Evolutionary conservation across 53 echinoderm and acorn worm species (phyloP).

Genomic region (Luidia sarsii): DNA sequence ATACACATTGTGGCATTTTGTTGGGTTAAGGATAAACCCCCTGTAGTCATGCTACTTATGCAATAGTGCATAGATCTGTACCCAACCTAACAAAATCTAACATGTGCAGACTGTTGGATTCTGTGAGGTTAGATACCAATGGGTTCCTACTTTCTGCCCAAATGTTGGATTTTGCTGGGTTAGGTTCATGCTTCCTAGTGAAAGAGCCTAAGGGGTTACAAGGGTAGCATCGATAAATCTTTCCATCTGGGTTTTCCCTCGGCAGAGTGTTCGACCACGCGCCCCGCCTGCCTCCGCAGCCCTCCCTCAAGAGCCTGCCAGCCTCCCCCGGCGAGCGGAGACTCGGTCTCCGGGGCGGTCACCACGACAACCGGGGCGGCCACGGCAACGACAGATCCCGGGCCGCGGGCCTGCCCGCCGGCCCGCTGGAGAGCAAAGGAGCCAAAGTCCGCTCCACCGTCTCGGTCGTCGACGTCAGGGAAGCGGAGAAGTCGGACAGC

Average conservation of each 20-base stretch:
- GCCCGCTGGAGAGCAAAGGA: neutral
- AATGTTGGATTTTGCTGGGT: too few relatives aligned
- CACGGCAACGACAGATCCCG: slow-evolving; percentile 14
- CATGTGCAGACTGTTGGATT: too few relatives aligned
- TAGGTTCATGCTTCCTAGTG: too few relatives aligned
- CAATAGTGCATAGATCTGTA: too few relatives aligned
- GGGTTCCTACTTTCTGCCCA: too few relatives aligned
- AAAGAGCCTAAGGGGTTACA: too few relatives aligned
- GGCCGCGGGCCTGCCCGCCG: neutral
- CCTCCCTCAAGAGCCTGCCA: slow-evolving; percentile 35
- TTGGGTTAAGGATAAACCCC: too few relatives aligned
- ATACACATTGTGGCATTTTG: too few relatives aligned
- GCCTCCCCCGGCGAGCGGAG: slow-evolving; percentile 12
- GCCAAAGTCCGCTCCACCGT: slow-evolving; percentile 37
- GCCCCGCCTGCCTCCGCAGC: slow-evolving; percentile 58
- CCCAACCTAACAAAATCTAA: too few relatives aligned
- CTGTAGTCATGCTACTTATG: too few relatives aligned
- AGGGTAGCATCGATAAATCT: too few relatives aligned
- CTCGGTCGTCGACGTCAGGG: slow-evolving; percentile 11
- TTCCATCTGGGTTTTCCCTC: neutral
- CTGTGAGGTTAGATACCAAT: too few relatives aligned
- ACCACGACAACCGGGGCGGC: slow-evolving; percentile 25
- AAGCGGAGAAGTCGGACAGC: slow-evolving; percentile 1
- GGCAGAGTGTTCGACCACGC: slow-evolving; percentile 90
- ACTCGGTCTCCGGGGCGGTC: neutral